These are phyloP conservation scores for Nesidiocoris tenuis DNA, from an alignment of 2,888 invertebrate genomes.

Conservation along the genomic window DNA sequence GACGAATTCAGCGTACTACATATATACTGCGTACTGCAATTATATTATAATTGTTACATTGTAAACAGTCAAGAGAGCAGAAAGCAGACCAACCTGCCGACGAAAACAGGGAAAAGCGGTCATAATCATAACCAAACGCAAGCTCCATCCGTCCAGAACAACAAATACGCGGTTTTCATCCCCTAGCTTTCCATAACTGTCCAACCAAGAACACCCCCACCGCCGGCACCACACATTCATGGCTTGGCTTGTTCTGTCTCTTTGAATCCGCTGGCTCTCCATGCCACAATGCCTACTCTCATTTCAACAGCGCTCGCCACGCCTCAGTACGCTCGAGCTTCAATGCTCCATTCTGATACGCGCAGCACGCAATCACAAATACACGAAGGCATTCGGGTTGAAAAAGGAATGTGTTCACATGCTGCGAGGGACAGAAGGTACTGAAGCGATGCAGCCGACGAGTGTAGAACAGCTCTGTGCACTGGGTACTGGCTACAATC, in stretches of 20 bases:
- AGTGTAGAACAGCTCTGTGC: no score
- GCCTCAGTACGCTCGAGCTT: neutral
- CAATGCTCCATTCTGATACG: neutral
- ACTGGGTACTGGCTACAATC: no score
- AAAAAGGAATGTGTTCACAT: no score
- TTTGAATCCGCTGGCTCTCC: neutral
- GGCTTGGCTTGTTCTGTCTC: neutral
- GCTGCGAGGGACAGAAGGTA: neutral
- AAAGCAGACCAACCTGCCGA: neutral
- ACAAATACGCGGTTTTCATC: slow-evolving; percentile 33
- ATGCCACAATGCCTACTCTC: neutral
- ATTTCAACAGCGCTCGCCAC: neutral
- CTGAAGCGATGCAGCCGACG: neutral
- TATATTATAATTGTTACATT: no score
- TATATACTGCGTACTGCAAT: no score
- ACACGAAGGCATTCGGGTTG: no score
- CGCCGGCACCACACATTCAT: neutral
- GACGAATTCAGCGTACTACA: no score
- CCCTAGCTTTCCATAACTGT: slow-evolving; percentile 11
- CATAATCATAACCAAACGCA: slow-evolving; percentile 13
- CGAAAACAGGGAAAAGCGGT: slow-evolving; percentile 11
- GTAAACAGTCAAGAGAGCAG: slow-evolving; percentile 14
- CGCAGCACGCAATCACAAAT: neutral
- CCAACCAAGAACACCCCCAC: neutral
- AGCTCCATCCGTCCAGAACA: slow-evolving; percentile 24